A percentile compares a stretch with the other conserved stretches of the same genome.
phyloP scores from a whole-genome alignment of 2,113 vertebrate species.

The Equus quagga region DNA sequence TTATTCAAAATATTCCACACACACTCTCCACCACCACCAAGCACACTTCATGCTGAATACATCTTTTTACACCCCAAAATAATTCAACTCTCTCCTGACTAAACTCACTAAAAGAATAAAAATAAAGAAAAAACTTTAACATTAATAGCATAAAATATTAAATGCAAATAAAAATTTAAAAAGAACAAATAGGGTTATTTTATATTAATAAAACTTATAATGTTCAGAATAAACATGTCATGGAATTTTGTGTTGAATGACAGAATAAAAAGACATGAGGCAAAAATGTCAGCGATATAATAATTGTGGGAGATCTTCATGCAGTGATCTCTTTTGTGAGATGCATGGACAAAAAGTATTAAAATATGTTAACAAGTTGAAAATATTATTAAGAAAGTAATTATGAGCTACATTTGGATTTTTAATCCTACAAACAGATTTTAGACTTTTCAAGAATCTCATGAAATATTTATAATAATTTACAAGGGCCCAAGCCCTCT shows the following conservation, averaged over 20 bases:
- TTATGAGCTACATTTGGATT: conserved; percentile 3
- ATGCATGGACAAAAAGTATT: not conserved
- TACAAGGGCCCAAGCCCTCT: not conserved
- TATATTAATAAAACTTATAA: conserved; percentile 37
- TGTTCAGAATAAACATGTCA: not conserved
- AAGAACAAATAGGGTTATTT: not conserved
- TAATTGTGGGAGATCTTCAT: not conserved
- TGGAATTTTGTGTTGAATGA: not conserved
- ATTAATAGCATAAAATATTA: not conserved
- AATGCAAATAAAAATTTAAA: conserved; percentile 40
- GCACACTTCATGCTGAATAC: not conserved
- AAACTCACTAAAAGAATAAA: not conserved
- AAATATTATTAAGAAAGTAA: not conserved
- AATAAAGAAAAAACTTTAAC: conserved; percentile 7
- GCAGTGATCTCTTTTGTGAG: not conserved
- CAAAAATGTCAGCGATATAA: not conserved
- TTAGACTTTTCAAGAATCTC: not conserved
- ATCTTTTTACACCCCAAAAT: not conserved
- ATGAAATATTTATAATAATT: not conserved
- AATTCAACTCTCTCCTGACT: not conserved
- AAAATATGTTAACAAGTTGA: conserved; percentile 2
- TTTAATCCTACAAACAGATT: conserved; percentile 3
- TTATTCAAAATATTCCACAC: not conserved
- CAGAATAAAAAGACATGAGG: conserved; percentile 15
- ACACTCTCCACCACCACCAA: not conserved